These are phyloP conservation scores for Semaprochilodus insignis DNA, from an alignment of 2,797 vertebrate genomes.

Conservation along the genomic window DNA sequence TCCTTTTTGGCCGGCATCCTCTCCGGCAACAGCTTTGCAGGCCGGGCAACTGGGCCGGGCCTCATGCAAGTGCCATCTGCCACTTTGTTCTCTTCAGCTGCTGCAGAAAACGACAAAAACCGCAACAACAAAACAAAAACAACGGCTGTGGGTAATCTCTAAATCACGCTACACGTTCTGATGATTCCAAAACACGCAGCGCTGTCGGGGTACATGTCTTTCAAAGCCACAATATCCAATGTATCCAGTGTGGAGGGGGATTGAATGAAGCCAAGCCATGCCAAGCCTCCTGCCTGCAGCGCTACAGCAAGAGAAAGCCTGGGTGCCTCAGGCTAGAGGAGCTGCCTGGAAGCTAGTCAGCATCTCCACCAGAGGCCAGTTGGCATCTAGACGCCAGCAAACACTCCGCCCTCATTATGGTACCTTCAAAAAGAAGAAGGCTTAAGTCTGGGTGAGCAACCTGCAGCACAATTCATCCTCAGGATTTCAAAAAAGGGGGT, in stretches of 20 bases:
- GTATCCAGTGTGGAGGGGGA: background rate
- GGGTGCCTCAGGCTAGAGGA: background rate
- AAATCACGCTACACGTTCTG: background rate
- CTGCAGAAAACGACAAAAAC: conserved; percentile 27
- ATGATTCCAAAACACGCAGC: background rate
- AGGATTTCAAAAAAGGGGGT: too few relatives aligned
- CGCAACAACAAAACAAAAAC: conserved; percentile 26
- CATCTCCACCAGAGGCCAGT: background rate
- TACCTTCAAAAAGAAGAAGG: background rate
- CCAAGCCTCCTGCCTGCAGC: conserved; percentile 8
- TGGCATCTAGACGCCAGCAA: background rate
- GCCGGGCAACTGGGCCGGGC: conserved; percentile 39
- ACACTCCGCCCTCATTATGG: too few relatives aligned
- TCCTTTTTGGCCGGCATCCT: conserved; percentile 24
- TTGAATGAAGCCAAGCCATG: conserved; percentile 1
- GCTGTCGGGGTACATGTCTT: background rate
- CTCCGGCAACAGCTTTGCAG: conserved; percentile 49
- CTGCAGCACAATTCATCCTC: background rate
- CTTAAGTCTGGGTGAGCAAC: background rate
- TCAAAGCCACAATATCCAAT: background rate
- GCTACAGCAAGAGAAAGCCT: background rate
- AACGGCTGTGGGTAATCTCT: conserved; percentile 20
- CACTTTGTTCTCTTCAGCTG: conserved; percentile 26
- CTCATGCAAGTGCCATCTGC: conserved; percentile 52
- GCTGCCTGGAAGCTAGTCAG: background rate